A percentile compares a stretch with the other conserved stretches of the same genome.
Evolutionary conservation across 2,113 vertebrate species (phyloP).

Genomic region (Kryptolebias marmoratus): DNA sequence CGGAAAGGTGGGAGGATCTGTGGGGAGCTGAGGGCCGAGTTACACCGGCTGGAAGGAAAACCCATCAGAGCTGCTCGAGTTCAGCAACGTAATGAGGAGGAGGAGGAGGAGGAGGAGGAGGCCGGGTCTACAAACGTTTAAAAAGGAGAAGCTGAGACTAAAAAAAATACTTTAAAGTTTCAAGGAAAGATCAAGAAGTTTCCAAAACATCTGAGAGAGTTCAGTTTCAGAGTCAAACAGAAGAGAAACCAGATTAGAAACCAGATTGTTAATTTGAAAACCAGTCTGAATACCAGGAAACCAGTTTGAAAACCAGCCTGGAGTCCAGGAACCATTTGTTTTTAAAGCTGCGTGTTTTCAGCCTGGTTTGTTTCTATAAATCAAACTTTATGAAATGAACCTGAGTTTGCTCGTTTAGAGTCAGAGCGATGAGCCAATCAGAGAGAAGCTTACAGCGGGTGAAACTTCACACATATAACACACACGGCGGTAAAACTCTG

Average conservation of each 20-base stretch:
- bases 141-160: neutral
- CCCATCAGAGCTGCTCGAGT: conserved; percentile 26
- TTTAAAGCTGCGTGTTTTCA: too few species aligned
- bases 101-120: neutral
- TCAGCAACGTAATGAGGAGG: conserved; percentile 9
- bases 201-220: neutral
- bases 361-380: too few species aligned
- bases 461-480: neutral
- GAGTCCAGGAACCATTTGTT: too few species aligned
- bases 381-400: too few species aligned
- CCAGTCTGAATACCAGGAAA: too few species aligned
- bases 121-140: neutral
- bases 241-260: too few species aligned
- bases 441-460: neutral
- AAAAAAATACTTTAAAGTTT: neutral
- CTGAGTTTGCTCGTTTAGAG: too few species aligned
- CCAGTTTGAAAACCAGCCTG: too few species aligned
- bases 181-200: neutral
- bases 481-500: neutral
- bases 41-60: conserved; percentile 43
- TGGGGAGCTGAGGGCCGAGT: conserved; percentile 19
- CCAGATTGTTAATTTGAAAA: too few species aligned
- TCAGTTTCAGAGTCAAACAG: neutral
- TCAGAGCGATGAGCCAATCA: too few species aligned
- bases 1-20: conserved; percentile 51